Evolutionary conservation across 2,113 vertebrate species (phyloP).

Genomic region (Antechinus flavipes): DNA sequence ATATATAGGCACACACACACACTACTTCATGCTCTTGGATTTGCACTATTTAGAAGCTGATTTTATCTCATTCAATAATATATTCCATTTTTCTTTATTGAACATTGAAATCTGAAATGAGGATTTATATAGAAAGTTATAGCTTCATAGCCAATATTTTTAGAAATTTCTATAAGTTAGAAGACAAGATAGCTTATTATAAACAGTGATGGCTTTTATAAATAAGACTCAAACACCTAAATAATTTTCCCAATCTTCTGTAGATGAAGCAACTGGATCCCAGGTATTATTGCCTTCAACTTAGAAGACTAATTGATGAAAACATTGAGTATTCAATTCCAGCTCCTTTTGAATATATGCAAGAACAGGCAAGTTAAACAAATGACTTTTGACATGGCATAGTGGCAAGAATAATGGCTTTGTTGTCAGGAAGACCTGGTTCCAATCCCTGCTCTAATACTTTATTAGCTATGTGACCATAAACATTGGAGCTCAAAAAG

Average conservation of each 20-base stretch:
- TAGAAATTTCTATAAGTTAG: not conserved
- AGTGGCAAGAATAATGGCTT: not conserved
- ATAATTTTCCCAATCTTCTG: constrained; percentile 51
- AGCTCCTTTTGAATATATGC: constrained; percentile 83
- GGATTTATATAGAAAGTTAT: not conserved
- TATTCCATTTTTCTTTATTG: not conserved
- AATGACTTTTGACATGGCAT: not conserved
- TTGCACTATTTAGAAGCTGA: constrained; percentile 19
- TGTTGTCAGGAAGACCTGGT: not conserved
- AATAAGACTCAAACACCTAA: not conserved
- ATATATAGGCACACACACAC: not conserved
- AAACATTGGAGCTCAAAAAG: not conserved
- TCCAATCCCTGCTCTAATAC: not conserved
- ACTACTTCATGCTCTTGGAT: not conserved
- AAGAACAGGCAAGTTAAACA: constrained; percentile 87
- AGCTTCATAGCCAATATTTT: not conserved
- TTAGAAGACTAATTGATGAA: constrained; percentile 84
- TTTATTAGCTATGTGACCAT: not conserved
- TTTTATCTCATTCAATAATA: not conserved
- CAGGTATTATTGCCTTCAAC: constrained; percentile 86
- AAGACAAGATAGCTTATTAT: not conserved
- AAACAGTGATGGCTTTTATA: not conserved
- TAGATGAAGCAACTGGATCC: constrained; percentile 93
- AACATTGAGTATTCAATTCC: constrained; percentile 82
- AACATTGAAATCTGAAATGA: constrained; percentile 6